These are phyloP conservation scores for Tryphoninae sp. DNA, from an alignment of 2,888 invertebrate genomes.

Conservation along the genomic window DNA sequence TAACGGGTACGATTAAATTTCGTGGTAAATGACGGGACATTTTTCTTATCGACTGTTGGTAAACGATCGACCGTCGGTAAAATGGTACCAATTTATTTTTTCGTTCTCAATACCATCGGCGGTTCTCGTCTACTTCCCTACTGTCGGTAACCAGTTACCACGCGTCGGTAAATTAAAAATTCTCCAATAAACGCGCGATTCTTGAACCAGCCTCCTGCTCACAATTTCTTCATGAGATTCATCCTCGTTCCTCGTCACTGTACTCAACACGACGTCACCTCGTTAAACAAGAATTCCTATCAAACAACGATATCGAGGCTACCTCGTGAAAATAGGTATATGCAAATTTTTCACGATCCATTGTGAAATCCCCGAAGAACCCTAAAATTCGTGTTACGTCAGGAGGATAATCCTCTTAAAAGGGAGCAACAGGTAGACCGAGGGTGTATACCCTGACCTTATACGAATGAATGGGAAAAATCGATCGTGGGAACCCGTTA, in stretches of 20 bases:
- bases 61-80: background rate
- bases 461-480: conserved; percentile 52
- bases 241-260: background rate
- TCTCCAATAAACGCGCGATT: background rate
- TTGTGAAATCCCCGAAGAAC: conserved; percentile 17
- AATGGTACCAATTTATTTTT: background rate
- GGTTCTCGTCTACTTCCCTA: background rate
- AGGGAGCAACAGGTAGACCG: conserved; percentile 55
- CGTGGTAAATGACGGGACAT: background rate
- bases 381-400: conserved; percentile 47
- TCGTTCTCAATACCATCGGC: background rate
- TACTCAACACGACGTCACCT: background rate
- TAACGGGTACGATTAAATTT: background rate
- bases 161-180: background rate
- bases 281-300: background rate
- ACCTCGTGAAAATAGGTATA: background rate
- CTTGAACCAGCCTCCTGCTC: too few species aligned
- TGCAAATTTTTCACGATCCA: conserved; percentile 20
- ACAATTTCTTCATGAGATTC: background rate
- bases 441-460: conserved; percentile 48
- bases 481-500: conserved; percentile 74
- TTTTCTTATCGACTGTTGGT: conserved; percentile 5
- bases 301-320: background rate
- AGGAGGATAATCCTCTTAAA: conserved; percentile 55
- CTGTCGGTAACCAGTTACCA: conserved; percentile 5